Evolutionary conservation across 1,140 invertebrate genomes (phyloP).

Genomic region (Calycopis cecrops): DNA sequence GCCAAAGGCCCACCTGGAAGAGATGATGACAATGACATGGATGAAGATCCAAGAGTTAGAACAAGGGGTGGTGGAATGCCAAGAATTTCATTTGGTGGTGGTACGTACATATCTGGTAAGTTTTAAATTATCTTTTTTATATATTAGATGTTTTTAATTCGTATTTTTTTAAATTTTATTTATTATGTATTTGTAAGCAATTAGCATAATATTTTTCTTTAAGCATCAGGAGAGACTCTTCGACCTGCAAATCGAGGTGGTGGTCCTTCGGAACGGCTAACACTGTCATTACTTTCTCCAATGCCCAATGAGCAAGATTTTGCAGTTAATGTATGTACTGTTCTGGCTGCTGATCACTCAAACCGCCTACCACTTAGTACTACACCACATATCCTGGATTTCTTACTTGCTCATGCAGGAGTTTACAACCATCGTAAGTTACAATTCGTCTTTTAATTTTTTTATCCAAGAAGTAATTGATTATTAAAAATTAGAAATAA

Average conservation of each 20-base stretch:
- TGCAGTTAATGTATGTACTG: conserved; percentile 96
- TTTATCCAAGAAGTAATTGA: no score
- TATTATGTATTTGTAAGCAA: not conserved
- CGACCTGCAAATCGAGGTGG: conserved; percentile 79
- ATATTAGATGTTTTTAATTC: no score
- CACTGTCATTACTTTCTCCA: conserved; percentile 92
- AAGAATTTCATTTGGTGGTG: conserved; percentile 51
- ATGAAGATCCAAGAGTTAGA: conserved; percentile 49
- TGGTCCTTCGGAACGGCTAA: conserved; percentile 88
- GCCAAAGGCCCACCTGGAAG: conserved; percentile 60
- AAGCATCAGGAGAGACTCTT: conserved; percentile 91
- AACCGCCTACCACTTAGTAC: conserved; percentile 90
- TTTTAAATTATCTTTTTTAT: not conserved
- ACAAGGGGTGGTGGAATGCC: conserved; percentile 49
- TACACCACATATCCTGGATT: conserved; percentile 89
- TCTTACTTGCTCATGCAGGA: conserved; percentile 94
- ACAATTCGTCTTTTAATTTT: conserved; percentile 13
- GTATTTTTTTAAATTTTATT: no score
- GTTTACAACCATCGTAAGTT: conserved; percentile 90
- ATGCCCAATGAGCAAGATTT: conserved; percentile 99
- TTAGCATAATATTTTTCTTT: conserved; percentile 38
- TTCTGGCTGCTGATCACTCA: conserved; percentile 95
- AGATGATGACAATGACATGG: conserved; percentile 61
- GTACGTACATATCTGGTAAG: conserved; percentile 62
- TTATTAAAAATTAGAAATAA: no score